Evolutionary conservation across 2,888 invertebrate species (phyloP), one percentile per base, ranked within the genome.

Genomic region (Drosophila parthenogenetica): DNA sequence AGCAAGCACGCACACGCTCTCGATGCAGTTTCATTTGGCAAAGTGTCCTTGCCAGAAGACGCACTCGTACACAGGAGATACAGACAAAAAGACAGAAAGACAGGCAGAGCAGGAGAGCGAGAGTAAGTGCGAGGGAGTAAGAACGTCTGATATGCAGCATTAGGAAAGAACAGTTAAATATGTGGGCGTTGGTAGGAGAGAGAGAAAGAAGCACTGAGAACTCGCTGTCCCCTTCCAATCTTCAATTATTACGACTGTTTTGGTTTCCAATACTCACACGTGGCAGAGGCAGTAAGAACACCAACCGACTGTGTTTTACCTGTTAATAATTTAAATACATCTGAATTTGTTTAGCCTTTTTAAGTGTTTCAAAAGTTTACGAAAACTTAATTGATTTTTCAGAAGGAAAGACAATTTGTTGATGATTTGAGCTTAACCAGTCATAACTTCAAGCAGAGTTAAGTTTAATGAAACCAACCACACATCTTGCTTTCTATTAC

Each of bases 21-120:
- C 35, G 11, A 11, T 86, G 79, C 82, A 82, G 74, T 87, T 84
- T 87, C 81, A 81, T 80, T 85, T 81, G 58, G 72, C 64, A 78
- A 76, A 76, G 79, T 78, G 87, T 86, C 67, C 69, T 72, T 69
- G 68, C 73, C 51, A 55, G 22, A 39, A 61, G 42, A 50, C 50
- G 19, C 58, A 32, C 35, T 46, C 46, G n/a, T 37, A 29, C 53
- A 63, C 61, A 63, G 54, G 46, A 69, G 58, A 16, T 16, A 43
- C 19, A 42, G 43, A 51, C 39, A 29, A 51, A 29, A 48, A 66
- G 43, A 35, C 35, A 35, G 16, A 39, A 40, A 43, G 43, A 45
- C 45, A 43, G 43, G 37, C 17, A 32, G 50, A 39, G n/a, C 11
- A 8, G 43, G 40, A 48, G 19, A 57, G 19, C 19, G 19, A 11